Evolutionary conservation across 2,888 invertebrate species (phyloP), one percentile per base, ranked within the genome.

Genomic region (Acleris laterana): DNA sequence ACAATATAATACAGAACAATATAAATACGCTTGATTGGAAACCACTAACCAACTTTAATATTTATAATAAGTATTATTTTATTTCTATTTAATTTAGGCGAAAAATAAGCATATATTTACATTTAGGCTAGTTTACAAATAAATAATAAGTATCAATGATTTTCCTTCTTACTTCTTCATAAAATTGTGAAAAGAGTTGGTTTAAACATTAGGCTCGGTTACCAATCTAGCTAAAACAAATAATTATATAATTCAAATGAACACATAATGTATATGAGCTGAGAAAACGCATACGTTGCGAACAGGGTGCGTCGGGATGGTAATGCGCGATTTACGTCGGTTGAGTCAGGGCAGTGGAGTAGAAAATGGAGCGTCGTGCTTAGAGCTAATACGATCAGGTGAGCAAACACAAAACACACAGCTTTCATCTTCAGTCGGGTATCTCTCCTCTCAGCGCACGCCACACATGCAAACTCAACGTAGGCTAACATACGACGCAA

Each of bases 361-460:
- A 89, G 89, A 91, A 92, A 90, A 88, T 88, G 87, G 85, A 87
- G 87, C 89, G 79, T 78, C 85, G 85, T 87, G 89, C 87, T 88
- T 87, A 85, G 79, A 84, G 85, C 89, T 92, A 90, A 91, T 90
- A 86, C 89, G 92, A 91, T 91, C 90, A 90, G 83, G 85, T 89
- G 90, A 87, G 88, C 89, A 90, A 90, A 90, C 87, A 88, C 87
- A 86, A 83, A 85, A 83, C 83, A 80, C 79, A 76, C 73, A 77
- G 91, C 92, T 93, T 93, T 93, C 91, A 93, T 93, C 92, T 92
- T 89, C 90, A 87, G 80, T 87, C 85, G 82, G 82, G 84, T 89
- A 85, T 90, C 82, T 85, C 84, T 77, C 71, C 71, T 69, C 69
- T 73, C 70, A 71, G 74, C 71, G 70, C 22, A 56, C 68, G 62